Evolutionary conservation across 2,888 invertebrate genomes (phyloP).

Genomic region (Polydrusus tereticollis): DNA sequence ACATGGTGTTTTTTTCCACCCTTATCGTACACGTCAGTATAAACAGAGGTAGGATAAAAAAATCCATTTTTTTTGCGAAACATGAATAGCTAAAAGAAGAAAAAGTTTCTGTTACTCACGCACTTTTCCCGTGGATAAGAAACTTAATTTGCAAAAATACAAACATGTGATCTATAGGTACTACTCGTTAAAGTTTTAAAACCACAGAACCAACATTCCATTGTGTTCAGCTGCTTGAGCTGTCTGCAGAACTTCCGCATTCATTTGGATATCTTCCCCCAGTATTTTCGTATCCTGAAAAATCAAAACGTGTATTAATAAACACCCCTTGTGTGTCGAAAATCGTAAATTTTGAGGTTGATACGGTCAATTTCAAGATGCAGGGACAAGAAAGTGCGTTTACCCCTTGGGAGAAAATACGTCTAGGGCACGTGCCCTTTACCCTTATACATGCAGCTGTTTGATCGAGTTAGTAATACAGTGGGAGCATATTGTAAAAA

Average conservation of each 20-base stretch:
- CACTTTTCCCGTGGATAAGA: not conserved
- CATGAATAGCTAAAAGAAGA: too few species aligned
- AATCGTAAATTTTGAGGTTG: conserved; percentile 46
- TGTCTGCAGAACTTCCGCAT: conserved; percentile 35
- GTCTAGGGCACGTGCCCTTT: conserved; percentile 49
- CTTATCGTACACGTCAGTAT: not conserved
- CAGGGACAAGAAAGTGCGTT: conserved; percentile 48
- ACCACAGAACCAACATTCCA: not conserved
- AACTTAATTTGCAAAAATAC: not conserved
- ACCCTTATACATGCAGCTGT: conserved; percentile 38
- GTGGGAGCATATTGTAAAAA: conserved; percentile 17
- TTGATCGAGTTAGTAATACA: conserved; percentile 24
- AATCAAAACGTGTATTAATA: conserved; percentile 43
- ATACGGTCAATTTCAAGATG: conserved; percentile 47
- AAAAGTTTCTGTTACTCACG: too few species aligned
- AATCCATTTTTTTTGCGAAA: too few species aligned
- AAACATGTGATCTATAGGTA: not conserved
- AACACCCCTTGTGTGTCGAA: conserved; percentile 41
- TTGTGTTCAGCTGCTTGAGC: conserved; percentile 26
- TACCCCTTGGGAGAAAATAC: conserved; percentile 50
- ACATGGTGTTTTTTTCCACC: conserved; percentile 20
- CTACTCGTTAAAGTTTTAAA: not conserved
- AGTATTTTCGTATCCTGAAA: conserved; percentile 28
- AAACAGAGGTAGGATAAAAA: not conserved
- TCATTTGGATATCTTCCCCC: conserved; percentile 31